Conservation (phyloP, 2,113 vertebrate genomes). For the Potamarius usumacintae region DNA sequence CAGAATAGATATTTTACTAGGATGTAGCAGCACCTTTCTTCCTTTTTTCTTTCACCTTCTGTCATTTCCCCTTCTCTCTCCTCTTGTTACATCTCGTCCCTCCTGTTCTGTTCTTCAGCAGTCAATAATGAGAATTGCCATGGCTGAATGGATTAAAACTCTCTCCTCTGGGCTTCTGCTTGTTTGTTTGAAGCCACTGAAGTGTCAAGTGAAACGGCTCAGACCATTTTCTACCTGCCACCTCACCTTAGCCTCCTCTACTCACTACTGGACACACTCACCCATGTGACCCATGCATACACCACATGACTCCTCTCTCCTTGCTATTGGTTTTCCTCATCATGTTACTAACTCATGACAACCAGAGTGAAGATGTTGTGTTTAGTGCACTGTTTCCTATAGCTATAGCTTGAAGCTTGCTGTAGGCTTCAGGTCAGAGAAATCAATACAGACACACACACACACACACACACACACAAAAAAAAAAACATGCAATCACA, state of each 20-base stretch:
- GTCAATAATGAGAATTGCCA: slow-evolving; percentile 80
- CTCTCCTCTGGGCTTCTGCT: slow-evolving; percentile 65
- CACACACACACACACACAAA: slow-evolving; percentile 20
- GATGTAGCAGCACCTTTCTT: neutral
- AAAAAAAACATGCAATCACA: slow-evolving; percentile 44
- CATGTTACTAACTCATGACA: neutral
- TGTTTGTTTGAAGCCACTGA: slow-evolving; percentile 74
- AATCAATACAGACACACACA: slow-evolving; percentile 47
- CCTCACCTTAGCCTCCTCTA: slow-evolving; percentile 62
- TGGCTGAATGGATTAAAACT: slow-evolving; percentile 77
- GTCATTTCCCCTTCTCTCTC: neutral
- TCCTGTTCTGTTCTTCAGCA: slow-evolving; percentile 61
- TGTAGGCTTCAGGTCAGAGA: slow-evolving; percentile 36
- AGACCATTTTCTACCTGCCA: slow-evolving; percentile 71
- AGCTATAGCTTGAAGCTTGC: slow-evolving; percentile 27
- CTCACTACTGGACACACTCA: slow-evolving; percentile 18
- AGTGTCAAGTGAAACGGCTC: slow-evolving; percentile 75
- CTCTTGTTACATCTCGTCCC: slow-evolving; percentile 3
- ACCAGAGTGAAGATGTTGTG: neutral
- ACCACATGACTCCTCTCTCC: neutral
- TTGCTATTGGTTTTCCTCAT: slow-evolving; percentile 23
- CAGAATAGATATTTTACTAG: neutral
- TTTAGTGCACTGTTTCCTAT: slow-evolving; percentile 2
- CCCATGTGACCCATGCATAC: neutral
- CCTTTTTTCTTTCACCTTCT: slow-evolving; percentile 1